Percentiles rank a stretch among this genome's conserved stretches.
Evolutionary conservation across 2,113 vertebrate genomes (phyloP).

Genomic region (Otocyon megalotis): DNA sequence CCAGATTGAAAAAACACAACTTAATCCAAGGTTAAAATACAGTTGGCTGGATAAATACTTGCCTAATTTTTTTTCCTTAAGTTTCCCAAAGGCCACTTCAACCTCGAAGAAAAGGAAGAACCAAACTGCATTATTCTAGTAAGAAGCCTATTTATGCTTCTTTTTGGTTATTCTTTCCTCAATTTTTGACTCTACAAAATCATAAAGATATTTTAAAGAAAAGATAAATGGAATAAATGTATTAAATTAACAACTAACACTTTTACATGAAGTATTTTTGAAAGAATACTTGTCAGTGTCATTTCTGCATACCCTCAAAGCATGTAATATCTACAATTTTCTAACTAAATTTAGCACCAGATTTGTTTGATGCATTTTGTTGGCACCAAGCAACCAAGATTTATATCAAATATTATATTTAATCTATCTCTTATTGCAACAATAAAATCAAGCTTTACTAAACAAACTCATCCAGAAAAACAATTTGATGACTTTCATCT

Average conservation of each 20-base stretch:
- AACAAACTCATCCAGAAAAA: not conserved
- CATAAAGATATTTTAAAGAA: not conserved
- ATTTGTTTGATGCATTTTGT: not conserved
- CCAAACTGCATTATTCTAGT: not conserved
- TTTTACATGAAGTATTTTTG: constrained; percentile 7
- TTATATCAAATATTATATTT: constrained; percentile 3
- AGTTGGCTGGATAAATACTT: constrained; percentile 11
- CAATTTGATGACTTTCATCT: constrained; percentile 7
- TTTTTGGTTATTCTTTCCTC: not conserved
- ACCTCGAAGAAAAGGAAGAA: constrained; percentile 28
- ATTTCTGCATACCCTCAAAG: constrained; percentile 9
- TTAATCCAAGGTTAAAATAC: constrained; percentile 43
- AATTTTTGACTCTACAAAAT: constrained; percentile 49
- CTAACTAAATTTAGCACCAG: constrained; percentile 14
- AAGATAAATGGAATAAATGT: not conserved
- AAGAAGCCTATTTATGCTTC: not conserved
- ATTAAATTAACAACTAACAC: constrained; percentile 38
- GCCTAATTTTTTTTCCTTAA: not conserved
- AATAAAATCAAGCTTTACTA: constrained; percentile 45
- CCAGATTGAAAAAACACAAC: not conserved
- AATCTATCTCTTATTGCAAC: not conserved
- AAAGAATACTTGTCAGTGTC: not conserved
- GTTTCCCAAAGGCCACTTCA: constrained; percentile 15
- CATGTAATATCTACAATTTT: not conserved
- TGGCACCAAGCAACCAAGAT: constrained; percentile 22